A percentile compares a stretch with the other conserved stretches of the same genome.
These are phyloP conservation scores for Aelia acuminata DNA, from an alignment of 2,888 invertebrate species.

Conservation along the genomic window DNA sequence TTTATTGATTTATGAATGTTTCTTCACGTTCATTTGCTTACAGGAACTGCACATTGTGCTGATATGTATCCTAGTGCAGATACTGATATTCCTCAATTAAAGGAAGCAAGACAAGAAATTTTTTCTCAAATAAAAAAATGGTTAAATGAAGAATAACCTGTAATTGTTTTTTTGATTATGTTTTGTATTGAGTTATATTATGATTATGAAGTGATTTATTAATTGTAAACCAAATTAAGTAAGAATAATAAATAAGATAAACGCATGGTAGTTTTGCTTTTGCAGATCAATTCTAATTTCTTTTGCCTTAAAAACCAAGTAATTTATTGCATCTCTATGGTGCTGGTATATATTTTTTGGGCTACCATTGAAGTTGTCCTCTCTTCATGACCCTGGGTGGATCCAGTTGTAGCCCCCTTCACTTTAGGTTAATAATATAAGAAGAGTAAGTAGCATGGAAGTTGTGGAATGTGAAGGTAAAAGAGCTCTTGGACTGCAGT, in stretches of 20 bases:
- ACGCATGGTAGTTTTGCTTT: neutral
- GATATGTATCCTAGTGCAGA: constrained; percentile 87
- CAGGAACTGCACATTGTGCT: constrained; percentile 95
- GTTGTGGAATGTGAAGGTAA: no score
- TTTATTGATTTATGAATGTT: neutral
- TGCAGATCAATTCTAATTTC: neutral
- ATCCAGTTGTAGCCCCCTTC: no score
- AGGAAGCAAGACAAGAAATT: constrained; percentile 78
- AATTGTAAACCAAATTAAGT: neutral
- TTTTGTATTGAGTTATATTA: neutral
- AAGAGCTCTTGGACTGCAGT: no score
- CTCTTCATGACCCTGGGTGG: no score
- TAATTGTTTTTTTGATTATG: neutral
- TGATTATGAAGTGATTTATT: neutral
- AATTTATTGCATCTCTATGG: no score
- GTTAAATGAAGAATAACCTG: constrained; percentile 68
- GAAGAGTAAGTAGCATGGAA: no score
- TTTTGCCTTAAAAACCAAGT: neutral
- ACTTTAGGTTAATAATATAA: no score
- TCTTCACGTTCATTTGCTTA: constrained; percentile 42
- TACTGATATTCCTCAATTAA: constrained; percentile 78
- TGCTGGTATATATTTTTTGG: no score
- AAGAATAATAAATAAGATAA: neutral
- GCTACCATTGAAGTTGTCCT: no score
- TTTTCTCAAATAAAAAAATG: constrained; percentile 74